phyloP scores from a whole-genome alignment of 2,888 invertebrate genomes.

The Agrilus biguttatus region DNA sequence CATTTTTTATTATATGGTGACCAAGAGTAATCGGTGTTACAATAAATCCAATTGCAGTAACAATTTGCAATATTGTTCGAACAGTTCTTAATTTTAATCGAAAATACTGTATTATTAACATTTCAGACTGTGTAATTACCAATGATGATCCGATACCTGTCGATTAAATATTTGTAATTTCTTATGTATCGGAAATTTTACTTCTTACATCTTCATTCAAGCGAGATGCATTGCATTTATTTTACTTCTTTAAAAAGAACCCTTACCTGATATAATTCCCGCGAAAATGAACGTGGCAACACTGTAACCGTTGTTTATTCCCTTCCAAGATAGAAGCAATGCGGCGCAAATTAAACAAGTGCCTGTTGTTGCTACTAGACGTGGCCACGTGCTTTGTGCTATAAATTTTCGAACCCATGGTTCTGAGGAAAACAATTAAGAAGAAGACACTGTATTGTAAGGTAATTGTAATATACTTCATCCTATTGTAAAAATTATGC shows the following conservation, averaged over 20 bases:
- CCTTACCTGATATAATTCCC: slow-evolving; percentile 38
- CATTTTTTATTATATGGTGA: slow-evolving; percentile 32
- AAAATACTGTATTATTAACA: slow-evolving; percentile 44
- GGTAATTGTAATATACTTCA: too few species aligned
- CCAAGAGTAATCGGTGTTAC: slow-evolving; percentile 37
- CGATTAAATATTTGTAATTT: slow-evolving; percentile 14
- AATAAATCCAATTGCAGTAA: slow-evolving; percentile 39
- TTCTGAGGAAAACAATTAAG: slow-evolving; percentile 23
- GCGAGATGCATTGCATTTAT: too few species aligned
- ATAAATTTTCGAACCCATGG: slow-evolving; percentile 44
- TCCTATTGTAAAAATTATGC: too few species aligned
- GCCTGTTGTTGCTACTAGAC: slow-evolving; percentile 41
- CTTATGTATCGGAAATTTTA: too few species aligned
- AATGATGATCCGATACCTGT: slow-evolving; percentile 42
- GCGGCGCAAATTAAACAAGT: slow-evolving; percentile 44
- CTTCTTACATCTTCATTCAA: too few species aligned
- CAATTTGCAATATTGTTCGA: slow-evolving; percentile 36
- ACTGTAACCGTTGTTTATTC: slow-evolving; percentile 10
- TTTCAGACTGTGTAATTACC: slow-evolving; percentile 41
- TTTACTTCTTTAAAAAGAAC: background rate
- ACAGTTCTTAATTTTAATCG: slow-evolving; percentile 38
- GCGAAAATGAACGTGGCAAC: slow-evolving; percentile 33
- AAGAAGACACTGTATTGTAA: too few species aligned
- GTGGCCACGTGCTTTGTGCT: slow-evolving; percentile 41
- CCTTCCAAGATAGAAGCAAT: slow-evolving; percentile 36